These are phyloP conservation scores for Lepilemur septentrionalis DNA, from an alignment of 2,797 vertebrate genomes.

Conservation along the genomic window DNA sequence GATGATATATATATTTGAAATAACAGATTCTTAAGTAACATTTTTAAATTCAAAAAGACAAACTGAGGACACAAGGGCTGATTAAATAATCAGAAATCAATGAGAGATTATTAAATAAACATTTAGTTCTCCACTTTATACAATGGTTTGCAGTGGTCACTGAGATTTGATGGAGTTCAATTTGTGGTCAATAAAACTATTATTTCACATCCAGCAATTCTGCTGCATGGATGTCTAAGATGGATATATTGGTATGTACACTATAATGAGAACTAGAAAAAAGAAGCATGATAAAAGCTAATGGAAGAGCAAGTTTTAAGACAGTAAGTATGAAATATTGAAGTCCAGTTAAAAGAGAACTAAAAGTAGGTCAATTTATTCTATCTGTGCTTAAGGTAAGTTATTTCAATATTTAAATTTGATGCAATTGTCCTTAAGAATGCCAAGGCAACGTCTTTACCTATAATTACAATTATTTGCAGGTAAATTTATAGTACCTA, in stretches of 20 bases:
- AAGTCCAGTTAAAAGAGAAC: slow-evolving; percentile 14
- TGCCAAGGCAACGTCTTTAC: neutral
- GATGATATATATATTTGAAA: slow-evolving; percentile 34
- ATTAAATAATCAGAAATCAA: slow-evolving; percentile 15
- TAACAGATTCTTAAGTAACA: slow-evolving; percentile 5
- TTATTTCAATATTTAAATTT: slow-evolving; percentile 41
- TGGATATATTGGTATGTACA: neutral
- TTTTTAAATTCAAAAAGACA: slow-evolving; percentile 45
- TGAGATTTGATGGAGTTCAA: neutral
- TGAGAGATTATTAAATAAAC: neutral
- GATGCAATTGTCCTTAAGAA: slow-evolving; percentile 36
- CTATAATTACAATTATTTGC: neutral
- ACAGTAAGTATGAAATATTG: neutral
- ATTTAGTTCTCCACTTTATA: neutral
- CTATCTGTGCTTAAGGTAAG: neutral
- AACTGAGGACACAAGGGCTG: neutral
- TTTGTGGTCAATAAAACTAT: neutral
- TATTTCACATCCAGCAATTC: slow-evolving; percentile 37
- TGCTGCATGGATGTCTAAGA: neutral
- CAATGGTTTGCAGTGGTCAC: neutral
- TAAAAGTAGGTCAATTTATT: neutral
- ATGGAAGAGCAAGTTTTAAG: neutral
- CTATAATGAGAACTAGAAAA: neutral
- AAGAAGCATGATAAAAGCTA: neutral
- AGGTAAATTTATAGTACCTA: slow-evolving; percentile 22